A percentile compares a stretch with the other conserved stretches of the same genome.
These are phyloP conservation scores for Trematomus loennbergii DNA, from an alignment of 2,113 vertebrate genomes.

Conservation along the genomic window DNA sequence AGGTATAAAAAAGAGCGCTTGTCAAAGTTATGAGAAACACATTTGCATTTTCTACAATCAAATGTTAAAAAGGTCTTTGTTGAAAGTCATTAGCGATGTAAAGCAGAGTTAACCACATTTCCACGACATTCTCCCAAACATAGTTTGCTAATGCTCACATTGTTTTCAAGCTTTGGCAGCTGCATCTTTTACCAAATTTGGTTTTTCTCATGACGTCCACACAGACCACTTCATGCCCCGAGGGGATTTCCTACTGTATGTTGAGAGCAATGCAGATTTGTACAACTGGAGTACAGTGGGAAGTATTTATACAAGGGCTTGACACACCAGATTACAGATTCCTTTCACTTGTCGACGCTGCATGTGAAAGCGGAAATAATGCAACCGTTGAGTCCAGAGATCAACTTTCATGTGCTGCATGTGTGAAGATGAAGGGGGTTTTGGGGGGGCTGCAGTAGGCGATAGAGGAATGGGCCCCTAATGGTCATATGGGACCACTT, in stretches of 20 bases:
- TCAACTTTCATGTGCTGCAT: conserved; percentile 8
- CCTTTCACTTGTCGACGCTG: background rate
- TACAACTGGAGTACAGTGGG: background rate
- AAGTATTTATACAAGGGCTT: background rate
- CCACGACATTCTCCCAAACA: background rate
- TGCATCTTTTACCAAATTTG: conserved; percentile 27
- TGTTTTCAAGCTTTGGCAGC: background rate
- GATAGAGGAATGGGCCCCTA: conserved; percentile 9
- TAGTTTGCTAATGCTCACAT: background rate
- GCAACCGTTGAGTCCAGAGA: conserved; percentile 2
- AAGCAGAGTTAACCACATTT: background rate
- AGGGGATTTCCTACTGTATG: background rate
- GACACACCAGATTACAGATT: conserved; percentile 6
- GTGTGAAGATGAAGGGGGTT: conserved; percentile 6
- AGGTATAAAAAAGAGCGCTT: background rate
- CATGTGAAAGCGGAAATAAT: conserved; percentile 17
- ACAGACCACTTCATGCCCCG: background rate
- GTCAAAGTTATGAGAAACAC: background rate
- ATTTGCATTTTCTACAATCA: background rate
- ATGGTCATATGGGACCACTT: conserved; percentile 39
- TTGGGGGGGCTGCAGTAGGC: conserved; percentile 8
- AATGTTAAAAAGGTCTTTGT: background rate
- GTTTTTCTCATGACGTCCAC: background rate
- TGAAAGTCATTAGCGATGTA: no score
- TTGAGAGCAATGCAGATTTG: background rate